A percentile compares a stretch with the other conserved stretches of the same genome.
phyloP scores from a whole-genome alignment of 1,140 invertebrate species.

The Calliopsis andreniformis region DNA sequence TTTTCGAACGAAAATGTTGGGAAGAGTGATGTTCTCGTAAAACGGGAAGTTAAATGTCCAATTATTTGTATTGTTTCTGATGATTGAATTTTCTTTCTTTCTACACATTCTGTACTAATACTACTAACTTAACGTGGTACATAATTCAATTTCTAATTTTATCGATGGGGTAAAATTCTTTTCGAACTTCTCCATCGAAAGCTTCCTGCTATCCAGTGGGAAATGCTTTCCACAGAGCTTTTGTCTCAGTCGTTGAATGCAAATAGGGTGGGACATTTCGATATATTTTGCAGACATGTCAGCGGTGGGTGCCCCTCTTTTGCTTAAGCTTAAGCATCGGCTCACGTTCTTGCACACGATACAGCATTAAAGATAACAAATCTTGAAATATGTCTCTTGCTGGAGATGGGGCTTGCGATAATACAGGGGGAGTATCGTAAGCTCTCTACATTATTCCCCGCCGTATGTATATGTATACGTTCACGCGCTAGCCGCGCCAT shows the following conservation, averaged over 20 bases:
- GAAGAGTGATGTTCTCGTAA: background rate
- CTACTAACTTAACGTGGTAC: too few species aligned
- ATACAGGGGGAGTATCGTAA: slow-evolving; percentile 59
- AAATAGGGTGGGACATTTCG: slow-evolving; percentile 27
- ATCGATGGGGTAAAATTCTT: background rate
- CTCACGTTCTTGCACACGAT: slow-evolving; percentile 45
- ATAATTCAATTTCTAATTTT: too few species aligned
- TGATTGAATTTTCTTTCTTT: background rate
- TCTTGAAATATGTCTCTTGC: slow-evolving; percentile 66
- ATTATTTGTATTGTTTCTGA: too few species aligned
- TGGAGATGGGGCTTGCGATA: slow-evolving; percentile 53
- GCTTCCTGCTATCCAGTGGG: too few species aligned
- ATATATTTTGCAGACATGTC: slow-evolving; percentile 36
- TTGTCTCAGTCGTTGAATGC: background rate
- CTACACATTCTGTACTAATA: too few species aligned
- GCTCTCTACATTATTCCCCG: slow-evolving; percentile 48
- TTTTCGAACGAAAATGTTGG: background rate
- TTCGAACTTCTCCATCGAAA: background rate
- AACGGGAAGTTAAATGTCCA: background rate
- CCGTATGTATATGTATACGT: slow-evolving; percentile 30
- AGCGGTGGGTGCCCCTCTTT: slow-evolving; percentile 12
- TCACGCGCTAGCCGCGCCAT: slow-evolving; percentile 10
- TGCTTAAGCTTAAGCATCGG: slow-evolving; percentile 45
- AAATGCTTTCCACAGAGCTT: background rate
- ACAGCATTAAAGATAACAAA: slow-evolving; percentile 62